A percentile compares a stretch with the other conserved stretches of the same genome.
These are phyloP conservation scores for Echinops telfairi DNA, from an alignment of 2,113 vertebrate genomes.

Conservation along the genomic window DNA sequence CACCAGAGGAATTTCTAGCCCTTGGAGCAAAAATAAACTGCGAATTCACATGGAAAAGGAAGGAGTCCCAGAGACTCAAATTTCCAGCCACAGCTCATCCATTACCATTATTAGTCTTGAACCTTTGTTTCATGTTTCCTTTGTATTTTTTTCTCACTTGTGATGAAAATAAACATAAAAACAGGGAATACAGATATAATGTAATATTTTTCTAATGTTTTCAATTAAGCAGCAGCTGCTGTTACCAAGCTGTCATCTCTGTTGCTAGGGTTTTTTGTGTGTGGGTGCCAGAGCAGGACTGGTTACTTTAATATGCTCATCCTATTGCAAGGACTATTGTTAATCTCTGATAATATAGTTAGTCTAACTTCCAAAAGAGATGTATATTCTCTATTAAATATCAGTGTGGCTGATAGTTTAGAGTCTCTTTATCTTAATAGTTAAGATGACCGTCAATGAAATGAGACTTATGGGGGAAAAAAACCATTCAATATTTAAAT, in stretches of 20 bases:
- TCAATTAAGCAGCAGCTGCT: constrained; percentile 87
- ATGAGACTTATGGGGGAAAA: background rate
- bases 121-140: constrained; percentile 66
- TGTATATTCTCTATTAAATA: background rate
- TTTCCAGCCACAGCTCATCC: background rate
- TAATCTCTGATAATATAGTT: background rate
- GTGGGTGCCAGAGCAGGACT: constrained; percentile 75
- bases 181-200: constrained; percentile 79
- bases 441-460: background rate
- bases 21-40: background rate
- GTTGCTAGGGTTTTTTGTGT: constrained; percentile 84
- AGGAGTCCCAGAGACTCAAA: background rate
- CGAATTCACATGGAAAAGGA: background rate
- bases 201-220: constrained; percentile 85
- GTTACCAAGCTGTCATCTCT: constrained; percentile 86
- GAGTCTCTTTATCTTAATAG: background rate
- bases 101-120: background rate
- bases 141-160: constrained; percentile 62
- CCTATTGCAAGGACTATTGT: background rate
- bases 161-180: constrained; percentile 80
- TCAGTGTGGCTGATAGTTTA: background rate
- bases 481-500: background rate
- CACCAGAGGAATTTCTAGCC: background rate
- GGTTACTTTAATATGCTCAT: constrained; percentile 46
- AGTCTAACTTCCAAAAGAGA: background rate